Percentiles rank a stretch among this genome's conserved stretches.
Evolutionary conservation across 2,888 invertebrate species (phyloP).

Genomic region (Volucella inanis): DNA sequence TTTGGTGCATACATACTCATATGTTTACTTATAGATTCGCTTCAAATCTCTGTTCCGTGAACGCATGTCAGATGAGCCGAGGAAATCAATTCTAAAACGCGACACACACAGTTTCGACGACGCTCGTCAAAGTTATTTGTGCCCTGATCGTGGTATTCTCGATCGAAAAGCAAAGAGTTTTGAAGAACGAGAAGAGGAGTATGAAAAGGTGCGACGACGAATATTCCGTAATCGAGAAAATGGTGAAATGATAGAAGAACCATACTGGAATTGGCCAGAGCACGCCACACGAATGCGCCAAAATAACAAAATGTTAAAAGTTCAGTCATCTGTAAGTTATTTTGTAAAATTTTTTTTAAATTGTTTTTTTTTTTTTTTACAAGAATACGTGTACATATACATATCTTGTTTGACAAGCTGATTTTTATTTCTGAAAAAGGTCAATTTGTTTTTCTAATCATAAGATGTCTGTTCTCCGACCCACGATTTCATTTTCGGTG

Average conservation of each 20-base stretch:
- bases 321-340: conserved; percentile 79
- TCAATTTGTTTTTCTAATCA: too few relatives aligned
- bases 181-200: conserved; percentile 95
- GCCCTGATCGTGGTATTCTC: conserved; percentile 87
- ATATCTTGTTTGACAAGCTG: too few relatives aligned
- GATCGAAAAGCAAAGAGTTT: conserved; percentile 91
- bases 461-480: too few relatives aligned
- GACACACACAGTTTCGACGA: conserved; percentile 93
- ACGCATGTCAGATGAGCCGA: conserved; percentile 86
- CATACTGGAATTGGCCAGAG: conserved; percentile 84
- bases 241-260: conserved; percentile 77
- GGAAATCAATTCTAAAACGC: conserved; percentile 92
- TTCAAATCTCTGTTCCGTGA: conserved; percentile 89
- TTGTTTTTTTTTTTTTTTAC: conserved; percentile 24
- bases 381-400: neutral
- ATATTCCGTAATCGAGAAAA: conserved; percentile 87
- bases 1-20: neutral
- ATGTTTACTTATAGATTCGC: conserved; percentile 83
- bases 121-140: conserved; percentile 84
- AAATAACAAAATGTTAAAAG: conserved; percentile 82
- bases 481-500: too few relatives aligned
- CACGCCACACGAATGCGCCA: conserved; percentile 79
- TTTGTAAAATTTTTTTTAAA: neutral
- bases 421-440: too few relatives aligned
- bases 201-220: conserved; percentile 92